A percentile compares a stretch with the other conserved stretches of the same genome.
These are phyloP conservation scores for Tupaia tana DNA, from an alignment of 2,113 vertebrate species.

Conservation along the genomic window DNA sequence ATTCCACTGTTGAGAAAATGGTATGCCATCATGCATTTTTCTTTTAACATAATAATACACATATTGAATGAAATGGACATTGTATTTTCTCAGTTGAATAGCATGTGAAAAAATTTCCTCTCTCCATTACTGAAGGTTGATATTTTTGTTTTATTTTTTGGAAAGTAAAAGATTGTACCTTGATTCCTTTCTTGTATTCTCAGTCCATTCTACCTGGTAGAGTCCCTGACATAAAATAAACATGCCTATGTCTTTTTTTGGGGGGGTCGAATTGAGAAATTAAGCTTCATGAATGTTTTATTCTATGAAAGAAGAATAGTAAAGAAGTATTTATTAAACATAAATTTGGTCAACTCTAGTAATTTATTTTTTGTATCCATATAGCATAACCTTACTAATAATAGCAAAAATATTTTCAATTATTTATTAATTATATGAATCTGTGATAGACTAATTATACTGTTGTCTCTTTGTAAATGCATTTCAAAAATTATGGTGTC, in stretches of 20 bases:
- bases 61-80: neutral
- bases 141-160: neutral
- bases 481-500: neutral
- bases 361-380: neutral
- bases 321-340: neutral
- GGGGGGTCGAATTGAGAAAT: neutral
- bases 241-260: neutral
- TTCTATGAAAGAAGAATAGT: neutral
- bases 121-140: neutral
- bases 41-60: constrained; percentile 20
- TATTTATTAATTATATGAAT: neutral
- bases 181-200: neutral
- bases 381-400: neutral
- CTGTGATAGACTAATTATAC: neutral
- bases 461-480: neutral
- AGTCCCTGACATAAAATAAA: neutral
- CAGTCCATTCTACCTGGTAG: neutral
- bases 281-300: constrained; percentile 29
- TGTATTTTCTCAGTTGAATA: neutral
- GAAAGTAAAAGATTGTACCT: neutral
- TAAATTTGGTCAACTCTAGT: neutral
- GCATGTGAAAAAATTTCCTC: neutral
- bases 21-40: neutral
- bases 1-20: neutral
- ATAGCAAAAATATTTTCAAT: neutral